Evolutionary conservation across 2,888 invertebrate species (phyloP), one percentile per base, ranked within the genome.

Genomic region (Synanthedon vespiformis): DNA sequence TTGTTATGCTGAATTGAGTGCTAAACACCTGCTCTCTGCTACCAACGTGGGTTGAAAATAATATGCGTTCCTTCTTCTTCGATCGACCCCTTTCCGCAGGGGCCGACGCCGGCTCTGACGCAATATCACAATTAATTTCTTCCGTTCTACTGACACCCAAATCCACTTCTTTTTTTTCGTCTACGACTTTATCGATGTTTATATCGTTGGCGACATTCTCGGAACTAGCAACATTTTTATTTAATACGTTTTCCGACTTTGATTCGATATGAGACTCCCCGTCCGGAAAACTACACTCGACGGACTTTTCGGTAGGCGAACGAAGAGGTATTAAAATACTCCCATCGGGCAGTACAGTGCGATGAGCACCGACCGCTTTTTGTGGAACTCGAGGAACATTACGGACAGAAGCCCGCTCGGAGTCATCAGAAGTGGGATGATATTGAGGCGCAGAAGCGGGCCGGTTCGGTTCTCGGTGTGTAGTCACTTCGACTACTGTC

Each of bases 21-120:
- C 90, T 89, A 69, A 93, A 93, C 49, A 92, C 87, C 73, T 92
- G 92, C 63, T 92, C 92, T 65, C 89, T 88, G 64, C 91, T 92
- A 40, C 92, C 92, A 49, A 93, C 80, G 59, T 91, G 89, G 8
- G 92, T 93, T 53, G 90, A 90, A 68, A 93, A 93, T 52, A 92
- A 82, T 50, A 92, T 75, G 50, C 91, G 82, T 57, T 83, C 81
- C 52, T 73, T 27, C 34, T 50, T 50, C 34, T 40, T 44, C 40
- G 4, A 10, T 34, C 14, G 18, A 14, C 13, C 51, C 34, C 2
- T 48, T 6, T 48, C 48, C 12, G 67, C 64, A 0, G 62, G 61
- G 11, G 60, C 61, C 4, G 55, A 48, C 12, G 48, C 18, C 16
- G 48, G 2, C 22, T 13, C 14, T 18, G 22, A 12, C 22, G 18